phyloP scores from a whole-genome alignment of 2,113 vertebrate species.

The Microtus ochrogaster region DNA sequence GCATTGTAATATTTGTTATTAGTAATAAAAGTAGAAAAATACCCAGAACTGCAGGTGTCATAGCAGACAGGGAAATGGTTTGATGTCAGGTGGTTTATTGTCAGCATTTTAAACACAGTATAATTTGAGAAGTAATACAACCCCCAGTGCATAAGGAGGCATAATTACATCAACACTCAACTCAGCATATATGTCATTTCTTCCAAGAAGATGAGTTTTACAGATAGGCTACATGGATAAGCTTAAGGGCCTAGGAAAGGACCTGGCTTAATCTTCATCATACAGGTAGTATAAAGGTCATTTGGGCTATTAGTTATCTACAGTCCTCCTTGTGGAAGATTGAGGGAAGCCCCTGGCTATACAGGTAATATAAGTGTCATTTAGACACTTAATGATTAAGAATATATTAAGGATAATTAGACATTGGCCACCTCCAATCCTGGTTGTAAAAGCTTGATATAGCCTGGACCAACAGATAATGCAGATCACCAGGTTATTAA shows the following conservation, averaged over 20 bases:
- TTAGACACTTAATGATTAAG: neutral
- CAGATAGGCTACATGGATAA: neutral
- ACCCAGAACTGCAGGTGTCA: neutral
- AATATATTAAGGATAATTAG: neutral
- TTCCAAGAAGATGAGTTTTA: neutral
- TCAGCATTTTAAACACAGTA: neutral
- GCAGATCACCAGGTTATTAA: neutral
- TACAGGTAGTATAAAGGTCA: neutral
- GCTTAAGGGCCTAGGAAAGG: neutral
- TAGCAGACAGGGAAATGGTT: neutral
- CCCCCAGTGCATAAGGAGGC: neutral
- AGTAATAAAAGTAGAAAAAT: too few relatives aligned
- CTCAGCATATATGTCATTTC: neutral
- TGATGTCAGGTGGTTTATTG: neutral
- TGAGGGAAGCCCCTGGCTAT: too few relatives aligned
- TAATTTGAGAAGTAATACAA: neutral
- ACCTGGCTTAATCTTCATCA: neutral
- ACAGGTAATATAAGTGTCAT: too few relatives aligned
- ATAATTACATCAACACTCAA: neutral
- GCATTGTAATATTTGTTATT: too few relatives aligned
- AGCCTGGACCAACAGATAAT: neutral
- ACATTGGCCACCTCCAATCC: neutral
- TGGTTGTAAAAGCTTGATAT: neutral
- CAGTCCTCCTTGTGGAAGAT: neutral
- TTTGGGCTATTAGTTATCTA: neutral